phyloP scores from a whole-genome alignment of 2,888 invertebrate species.

The Corbicula japonica region DNA sequence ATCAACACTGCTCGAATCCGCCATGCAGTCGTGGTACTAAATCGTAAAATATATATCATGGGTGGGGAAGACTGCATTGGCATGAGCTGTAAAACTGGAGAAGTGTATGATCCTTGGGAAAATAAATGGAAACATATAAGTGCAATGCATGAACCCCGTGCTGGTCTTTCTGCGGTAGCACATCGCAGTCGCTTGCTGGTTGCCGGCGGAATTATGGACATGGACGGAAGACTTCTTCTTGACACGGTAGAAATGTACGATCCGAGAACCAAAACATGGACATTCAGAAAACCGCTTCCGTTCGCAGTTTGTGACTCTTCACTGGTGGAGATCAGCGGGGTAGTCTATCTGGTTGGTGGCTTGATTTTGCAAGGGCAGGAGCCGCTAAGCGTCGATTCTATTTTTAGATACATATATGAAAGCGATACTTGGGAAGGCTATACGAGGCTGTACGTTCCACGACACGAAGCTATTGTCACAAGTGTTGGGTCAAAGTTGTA shows the following conservation, averaged over 20 bases:
- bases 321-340: slow-evolving; percentile 67
- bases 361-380: slow-evolving; percentile 62
- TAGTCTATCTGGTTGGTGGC: slow-evolving; percentile 78
- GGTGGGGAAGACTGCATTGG: slow-evolving; percentile 75
- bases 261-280: slow-evolving; percentile 70
- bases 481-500: slow-evolving; percentile 69
- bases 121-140: slow-evolving; percentile 71
- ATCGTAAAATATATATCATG: slow-evolving; percentile 72
- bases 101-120: slow-evolving; percentile 71
- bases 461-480: slow-evolving; percentile 71
- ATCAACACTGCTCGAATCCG: slow-evolving; percentile 73
- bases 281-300: slow-evolving; percentile 50
- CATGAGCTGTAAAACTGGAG: slow-evolving; percentile 73
- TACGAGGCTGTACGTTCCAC: slow-evolving; percentile 60
- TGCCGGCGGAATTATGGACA: slow-evolving; percentile 77
- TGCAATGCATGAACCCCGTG: slow-evolving; percentile 69
- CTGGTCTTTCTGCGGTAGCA: slow-evolving; percentile 72
- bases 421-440: slow-evolving; percentile 72
- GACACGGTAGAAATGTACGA: slow-evolving; percentile 79
- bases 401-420: slow-evolving; percentile 74
- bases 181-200: slow-evolving; percentile 71
- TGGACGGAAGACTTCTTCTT: slow-evolving; percentile 64
- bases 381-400: slow-evolving; percentile 65
- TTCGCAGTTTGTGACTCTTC: slow-evolving; percentile 74
- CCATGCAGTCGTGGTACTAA: slow-evolving; percentile 67